Percentiles rank a stretch among this genome's conserved stretches.
Conservation (phyloP, 2,113 vertebrate genomes). For the Seriola aureovittata region DNA sequence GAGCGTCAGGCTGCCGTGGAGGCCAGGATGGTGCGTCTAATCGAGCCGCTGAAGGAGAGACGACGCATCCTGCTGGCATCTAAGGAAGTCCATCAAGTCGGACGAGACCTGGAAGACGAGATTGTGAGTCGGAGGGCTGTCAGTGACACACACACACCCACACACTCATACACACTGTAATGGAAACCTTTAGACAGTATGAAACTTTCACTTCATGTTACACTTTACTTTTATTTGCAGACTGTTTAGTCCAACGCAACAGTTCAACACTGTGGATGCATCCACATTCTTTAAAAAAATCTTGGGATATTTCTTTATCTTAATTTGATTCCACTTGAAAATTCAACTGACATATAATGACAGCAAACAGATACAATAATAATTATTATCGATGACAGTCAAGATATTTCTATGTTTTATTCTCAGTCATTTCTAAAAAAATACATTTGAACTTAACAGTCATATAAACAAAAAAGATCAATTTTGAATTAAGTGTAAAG, state of each 20-base stretch:
- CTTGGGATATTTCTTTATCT: no score
- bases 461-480: no score
- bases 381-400: no score
- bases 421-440: no score
- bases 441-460: no score
- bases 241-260: no score
- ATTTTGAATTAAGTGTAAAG: no score
- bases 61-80: conserved; percentile 91
- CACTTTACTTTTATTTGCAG: neutral
- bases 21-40: conserved; percentile 90
- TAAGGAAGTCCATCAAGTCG: conserved; percentile 95
- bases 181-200: neutral
- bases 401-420: neutral
- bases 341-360: no score
- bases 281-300: no score
- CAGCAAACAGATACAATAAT: no score
- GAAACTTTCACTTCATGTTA: neutral
- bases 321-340: no score
- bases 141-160: neutral
- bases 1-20: conserved; percentile 88
- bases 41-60: conserved; percentile 93
- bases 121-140: conserved; percentile 83
- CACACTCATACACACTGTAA: neutral
- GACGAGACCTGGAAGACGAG: conserved; percentile 92
- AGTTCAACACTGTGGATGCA: no score